Percentiles rank a stretch among this genome's conserved stretches.
Conservation (phyloP, 2,888 invertebrate species). For the Polyommatus icarus region DNA sequence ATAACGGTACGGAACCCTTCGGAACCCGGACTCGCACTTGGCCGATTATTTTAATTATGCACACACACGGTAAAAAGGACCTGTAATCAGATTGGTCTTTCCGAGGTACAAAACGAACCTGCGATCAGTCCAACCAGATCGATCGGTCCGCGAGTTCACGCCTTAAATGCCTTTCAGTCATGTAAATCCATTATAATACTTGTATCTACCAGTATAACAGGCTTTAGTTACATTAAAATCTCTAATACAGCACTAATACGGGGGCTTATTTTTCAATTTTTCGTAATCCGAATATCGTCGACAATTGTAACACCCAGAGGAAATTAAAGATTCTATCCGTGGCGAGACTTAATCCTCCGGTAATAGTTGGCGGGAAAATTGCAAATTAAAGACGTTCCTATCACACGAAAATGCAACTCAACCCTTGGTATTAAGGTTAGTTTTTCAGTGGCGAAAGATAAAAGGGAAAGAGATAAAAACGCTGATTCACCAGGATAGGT, state of each 20-base stretch:
- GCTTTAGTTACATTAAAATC: background rate
- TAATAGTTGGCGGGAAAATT: slow-evolving; percentile 75
- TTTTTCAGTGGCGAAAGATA: slow-evolving; percentile 27
- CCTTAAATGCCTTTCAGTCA: too few species aligned
- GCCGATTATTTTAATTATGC: too few species aligned
- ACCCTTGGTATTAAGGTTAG: slow-evolving; percentile 29
- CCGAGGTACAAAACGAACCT: too few species aligned
- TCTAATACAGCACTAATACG: background rate
- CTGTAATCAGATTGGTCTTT: too few species aligned
- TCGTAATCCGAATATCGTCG: slow-evolving; percentile 33
- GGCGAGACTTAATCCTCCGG: slow-evolving; percentile 70
- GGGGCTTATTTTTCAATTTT: slow-evolving; percentile 33
- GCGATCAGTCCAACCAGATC: too few species aligned
- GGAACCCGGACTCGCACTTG: too few species aligned
- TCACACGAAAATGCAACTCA: slow-evolving; percentile 29
- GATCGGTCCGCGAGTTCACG: too few species aligned
- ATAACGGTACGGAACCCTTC: too few species aligned
- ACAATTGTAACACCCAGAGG: slow-evolving; percentile 55
- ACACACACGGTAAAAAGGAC: too few species aligned
- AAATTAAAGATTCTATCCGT: slow-evolving; percentile 78
- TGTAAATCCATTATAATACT: background rate
- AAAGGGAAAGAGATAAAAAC: slow-evolving; percentile 62
- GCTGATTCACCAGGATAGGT: slow-evolving; percentile 59
- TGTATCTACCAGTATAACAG: background rate
- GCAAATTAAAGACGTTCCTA: slow-evolving; percentile 65